A percentile compares a stretch with the other conserved stretches of the same genome.
phyloP scores from a whole-genome alignment of 2,797 vertebrate species.

The Oreochromis mossambicus region DNA sequence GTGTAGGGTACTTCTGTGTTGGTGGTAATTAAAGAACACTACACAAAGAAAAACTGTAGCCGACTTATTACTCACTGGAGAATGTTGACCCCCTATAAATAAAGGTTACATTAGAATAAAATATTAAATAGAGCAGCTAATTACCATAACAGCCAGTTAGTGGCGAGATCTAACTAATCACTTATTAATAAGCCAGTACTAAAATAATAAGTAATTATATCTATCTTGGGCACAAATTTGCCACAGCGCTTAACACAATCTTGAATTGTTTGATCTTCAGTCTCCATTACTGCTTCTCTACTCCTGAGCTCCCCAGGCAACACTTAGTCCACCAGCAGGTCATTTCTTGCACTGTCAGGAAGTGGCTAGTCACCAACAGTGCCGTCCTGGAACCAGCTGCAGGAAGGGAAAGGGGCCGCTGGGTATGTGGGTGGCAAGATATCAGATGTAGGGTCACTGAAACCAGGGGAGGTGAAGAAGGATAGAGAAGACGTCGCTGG shows the following conservation, averaged over 20 bases:
- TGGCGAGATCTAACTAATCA: not conserved
- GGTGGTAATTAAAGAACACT: not conserved
- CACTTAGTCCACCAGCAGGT: constrained; percentile 16
- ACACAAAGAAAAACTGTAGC: not conserved
- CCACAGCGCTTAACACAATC: not conserved
- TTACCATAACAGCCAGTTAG: not conserved
- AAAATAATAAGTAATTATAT: not conserved
- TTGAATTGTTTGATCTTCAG: constrained; percentile 11
- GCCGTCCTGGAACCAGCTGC: not conserved
- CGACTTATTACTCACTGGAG: not conserved
- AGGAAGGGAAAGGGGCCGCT: not conserved
- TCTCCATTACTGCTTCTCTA: not conserved
- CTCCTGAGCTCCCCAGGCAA: not conserved
- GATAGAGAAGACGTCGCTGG: not conserved
- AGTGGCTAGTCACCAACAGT: constrained; percentile 8
- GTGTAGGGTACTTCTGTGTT: not conserved
- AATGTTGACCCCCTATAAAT: not conserved
- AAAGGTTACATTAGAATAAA: not conserved
- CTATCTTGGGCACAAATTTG: not conserved
- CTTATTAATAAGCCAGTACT: constrained; percentile 2
- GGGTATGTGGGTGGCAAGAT: constrained; percentile 25
- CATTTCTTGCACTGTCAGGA: constrained; percentile 19
- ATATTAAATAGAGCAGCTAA: not conserved
- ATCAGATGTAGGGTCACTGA: constrained; percentile 36
- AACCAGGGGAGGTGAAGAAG: constrained; percentile 21